Evolutionary conservation across 2,113 vertebrate species (phyloP).

Genomic region (Grammomys surdaster): DNA sequence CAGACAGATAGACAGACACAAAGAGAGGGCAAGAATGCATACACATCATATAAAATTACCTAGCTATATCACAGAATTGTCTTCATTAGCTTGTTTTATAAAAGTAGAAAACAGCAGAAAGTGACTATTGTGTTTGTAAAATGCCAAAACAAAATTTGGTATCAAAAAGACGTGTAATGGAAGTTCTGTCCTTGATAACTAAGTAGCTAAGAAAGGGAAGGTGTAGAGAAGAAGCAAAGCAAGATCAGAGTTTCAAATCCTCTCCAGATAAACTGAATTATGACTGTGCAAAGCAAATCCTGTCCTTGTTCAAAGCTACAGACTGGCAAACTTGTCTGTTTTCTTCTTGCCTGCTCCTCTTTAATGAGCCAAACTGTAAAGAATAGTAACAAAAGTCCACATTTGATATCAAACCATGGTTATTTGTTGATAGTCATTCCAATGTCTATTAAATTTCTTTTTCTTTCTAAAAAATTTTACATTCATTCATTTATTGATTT

Average conservation of each 20-base stretch:
- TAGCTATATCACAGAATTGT: not conserved
- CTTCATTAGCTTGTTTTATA: not conserved
- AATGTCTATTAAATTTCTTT: not conserved
- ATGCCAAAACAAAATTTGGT: not conserved
- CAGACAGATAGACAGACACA: too few species aligned
- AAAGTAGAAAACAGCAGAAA: not conserved
- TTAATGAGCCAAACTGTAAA: not conserved
- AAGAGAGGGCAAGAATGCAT: not conserved
- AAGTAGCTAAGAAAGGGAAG: not conserved
- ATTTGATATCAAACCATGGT: accelerated
- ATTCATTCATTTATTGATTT: too few species aligned
- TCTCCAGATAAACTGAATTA: not conserved
- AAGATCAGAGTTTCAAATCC: not conserved
- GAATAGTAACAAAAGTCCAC: not conserved
- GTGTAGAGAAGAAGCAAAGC: not conserved
- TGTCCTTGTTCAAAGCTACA: not conserved
- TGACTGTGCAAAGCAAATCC: not conserved
- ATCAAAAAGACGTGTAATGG: not conserved
- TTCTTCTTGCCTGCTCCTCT: not conserved
- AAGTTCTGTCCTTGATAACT: not conserved
- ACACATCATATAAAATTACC: not conserved
- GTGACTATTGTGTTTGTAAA: not conserved
- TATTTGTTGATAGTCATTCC: not conserved
- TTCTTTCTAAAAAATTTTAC: not conserved
- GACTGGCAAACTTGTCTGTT: not conserved